Base-by-base conservation (phyloP, 2,797 vertebrate species). In the Tamandua tetradactyla region DNA sequence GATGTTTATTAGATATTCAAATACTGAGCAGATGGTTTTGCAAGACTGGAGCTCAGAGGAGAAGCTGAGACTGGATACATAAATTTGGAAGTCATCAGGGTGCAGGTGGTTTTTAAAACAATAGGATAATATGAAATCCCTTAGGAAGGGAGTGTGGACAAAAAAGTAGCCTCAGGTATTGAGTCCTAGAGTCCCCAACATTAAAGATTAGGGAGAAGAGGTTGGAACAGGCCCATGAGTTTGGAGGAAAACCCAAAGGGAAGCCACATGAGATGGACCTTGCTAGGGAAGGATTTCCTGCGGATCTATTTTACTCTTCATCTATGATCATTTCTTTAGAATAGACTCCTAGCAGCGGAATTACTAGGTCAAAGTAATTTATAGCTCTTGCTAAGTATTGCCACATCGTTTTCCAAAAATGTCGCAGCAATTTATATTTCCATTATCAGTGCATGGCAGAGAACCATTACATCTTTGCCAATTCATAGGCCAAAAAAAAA, bases 331-430 rank as follows among this genome's bases (percentile, higher is more conserved):
- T 66, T 88, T 87, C 64, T 64, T 95, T 89, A 72, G 59, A 68
- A 64, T 23, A 3, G 25, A 71, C 85, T 66, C 61, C 57, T 47
- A 78, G 23, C 47, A 23, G 32, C 27, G 3, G 35, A 89, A 47
- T 72, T 79, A 30, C 69, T 49, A 69, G 93, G 76, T 93, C 93
- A 92, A 47, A 89, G 14, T 78, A 52, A 64, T 47, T 83, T 86
- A 76, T 69, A 79, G 44, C 2, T 52, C 37, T 75, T 80, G 61
- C 66, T 92, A 71, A 87, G 81, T 72, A 72, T 74, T 80, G 81
- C 88, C 94, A 72, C 7, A 7, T 44, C 4, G 25, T 83, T 76
- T 91, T 74, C n/a, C 12, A 69, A 85, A 93, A 81, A 71, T 11
- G 25, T 84, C 15, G 0, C 61, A 75, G 81, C 78, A 78, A 61